Base-by-base conservation (phyloP, 2,888 invertebrate species). In the Balanococcus diminutus region DNA sequence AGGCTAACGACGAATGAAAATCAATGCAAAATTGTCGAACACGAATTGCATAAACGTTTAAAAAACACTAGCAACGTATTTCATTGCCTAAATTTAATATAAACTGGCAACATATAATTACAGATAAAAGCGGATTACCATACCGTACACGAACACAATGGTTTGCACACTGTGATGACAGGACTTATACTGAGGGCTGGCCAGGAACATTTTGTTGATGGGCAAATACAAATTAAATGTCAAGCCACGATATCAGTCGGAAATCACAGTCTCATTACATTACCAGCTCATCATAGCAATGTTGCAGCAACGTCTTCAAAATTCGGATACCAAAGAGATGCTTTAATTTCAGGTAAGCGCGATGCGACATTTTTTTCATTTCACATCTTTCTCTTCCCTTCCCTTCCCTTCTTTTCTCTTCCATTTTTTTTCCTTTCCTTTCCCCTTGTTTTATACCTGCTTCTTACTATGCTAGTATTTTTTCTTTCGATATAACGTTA, bases 191-290 rank as follows among this genome's bases (percentile, higher is more conserved):
- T 92, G n/a, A 86, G 4, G 28, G 86, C 82, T 22, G 82, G 86
- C 51, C 86, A 82, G 42, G 90, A 91, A 28, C 92, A 93, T 88
- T 93, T 93, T 89, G 90, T 91, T 86, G 91, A 91, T 14, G 92
- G 93, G 84, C 91, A 91, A 81, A 92, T 93, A 92, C 91, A 91
- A 88, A 92, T 92, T 83, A 92, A 92, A 88, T 93, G 93, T 89
- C 90, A 92, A 86, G 92, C 93, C 25, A 91, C 91, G 87, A 91
- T 93, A 81, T 85, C 39, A 22, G 67, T 86, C 8, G 87, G 87
- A 46, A 86, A 82, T 81, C 86, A 86, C 46, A 85, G 85, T 19
- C 75, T 85, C 46, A 46, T 85, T 39, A 85, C 42, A 14, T 72
- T 79, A 79, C 85, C 85, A 25, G 42, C 82, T 67, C 86, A 86